Base-by-base conservation (phyloP, 2,888 invertebrate genomes). In the Ganaspis brasiliensis region DNA sequence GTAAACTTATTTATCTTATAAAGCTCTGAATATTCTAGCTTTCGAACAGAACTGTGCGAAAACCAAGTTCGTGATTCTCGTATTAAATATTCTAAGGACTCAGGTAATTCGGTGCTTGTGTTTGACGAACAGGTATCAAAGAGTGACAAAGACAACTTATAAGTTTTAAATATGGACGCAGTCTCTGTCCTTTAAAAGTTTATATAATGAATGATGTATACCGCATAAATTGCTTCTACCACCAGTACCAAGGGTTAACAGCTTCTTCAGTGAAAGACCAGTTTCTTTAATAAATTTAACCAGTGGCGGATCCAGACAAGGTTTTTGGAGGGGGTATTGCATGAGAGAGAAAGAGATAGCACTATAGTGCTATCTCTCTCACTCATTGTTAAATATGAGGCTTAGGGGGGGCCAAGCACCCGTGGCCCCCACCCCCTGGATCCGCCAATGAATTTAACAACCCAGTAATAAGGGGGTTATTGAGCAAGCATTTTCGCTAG, bases 61-160 rank as follows among this genome's bases (percentile, higher is more conserved):
- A 87, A 86, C 84, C 86, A 87, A 63, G 82, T 85, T 35, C 80
- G 83, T 31, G 78, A 85, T 82, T 88, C 85, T 55, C 78, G 79
- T 24, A 87, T 74, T 9, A 87, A 61, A 79, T 82, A 88, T 21
- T 84, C 83, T 19, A 87, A 73, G 8, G 76, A 77, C 45, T 78
- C 81, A 5, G 83, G 83, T n/a, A 87, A 31, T 21, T 72, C 80
- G 40, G 82, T 79, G 21, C 80, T 80, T 26, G 87, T 85, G 63
- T 84, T 83, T 19, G 81, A 82, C 6, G 81, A 80, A 74, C 84
- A 85, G 24, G 85, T 79, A 55, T 87, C 83, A 37, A 87, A 9
- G 84, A 83, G 45, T 86, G 85, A 72, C 83, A 87, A 10, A 83
- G 75, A 49, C 84, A 87, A 80, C 83, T 83, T 1, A 85, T 12